Evolutionary conservation across 2,888 invertebrate species (phyloP).

Genomic region (Hirtodrosophila histrioides): DNA sequence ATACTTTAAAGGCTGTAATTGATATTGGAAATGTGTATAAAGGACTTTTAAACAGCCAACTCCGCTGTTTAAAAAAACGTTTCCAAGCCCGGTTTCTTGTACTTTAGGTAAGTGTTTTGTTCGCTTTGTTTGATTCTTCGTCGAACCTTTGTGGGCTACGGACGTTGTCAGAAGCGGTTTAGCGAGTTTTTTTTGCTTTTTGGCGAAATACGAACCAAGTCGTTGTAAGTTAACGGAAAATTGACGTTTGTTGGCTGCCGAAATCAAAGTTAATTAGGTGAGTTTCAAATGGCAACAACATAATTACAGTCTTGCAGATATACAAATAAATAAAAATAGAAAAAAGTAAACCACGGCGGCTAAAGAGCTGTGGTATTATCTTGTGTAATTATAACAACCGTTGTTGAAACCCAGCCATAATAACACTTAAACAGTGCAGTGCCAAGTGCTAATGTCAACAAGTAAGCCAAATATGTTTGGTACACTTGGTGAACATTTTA

Average conservation of each 20-base stretch:
- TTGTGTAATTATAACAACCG: constrained; percentile 61
- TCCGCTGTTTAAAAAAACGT: constrained; percentile 1
- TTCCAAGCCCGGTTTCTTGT: constrained; percentile 22
- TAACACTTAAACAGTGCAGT: constrained; percentile 42
- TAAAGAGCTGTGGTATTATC: constrained; percentile 45
- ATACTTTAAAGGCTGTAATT: not conserved
- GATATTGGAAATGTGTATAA: not conserved
- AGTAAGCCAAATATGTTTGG: constrained; percentile 15
- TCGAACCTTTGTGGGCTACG: constrained; percentile 40
- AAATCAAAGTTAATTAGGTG: constrained; percentile 54
- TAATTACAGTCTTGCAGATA: constrained; percentile 35
- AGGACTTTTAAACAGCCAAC: not conserved
- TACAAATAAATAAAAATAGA: constrained; percentile 25
- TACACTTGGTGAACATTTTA: not conserved
- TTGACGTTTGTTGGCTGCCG: constrained; percentile 17
- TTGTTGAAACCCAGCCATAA: constrained; percentile 41
- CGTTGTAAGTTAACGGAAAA: constrained; percentile 37
- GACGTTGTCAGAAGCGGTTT: constrained; percentile 49
- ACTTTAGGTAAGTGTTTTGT: constrained; percentile 34
- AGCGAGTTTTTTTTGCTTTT: constrained; percentile 22
- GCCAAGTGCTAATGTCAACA: constrained; percentile 56
- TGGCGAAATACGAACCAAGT: constrained; percentile 13
- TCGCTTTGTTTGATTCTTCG: constrained; percentile 51
- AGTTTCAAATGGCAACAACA: constrained; percentile 36
- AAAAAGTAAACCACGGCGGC: constrained; percentile 1